phyloP scores from a whole-genome alignment of 2,797 vertebrate genomes.

The Novumbra hubbsi region DNA sequence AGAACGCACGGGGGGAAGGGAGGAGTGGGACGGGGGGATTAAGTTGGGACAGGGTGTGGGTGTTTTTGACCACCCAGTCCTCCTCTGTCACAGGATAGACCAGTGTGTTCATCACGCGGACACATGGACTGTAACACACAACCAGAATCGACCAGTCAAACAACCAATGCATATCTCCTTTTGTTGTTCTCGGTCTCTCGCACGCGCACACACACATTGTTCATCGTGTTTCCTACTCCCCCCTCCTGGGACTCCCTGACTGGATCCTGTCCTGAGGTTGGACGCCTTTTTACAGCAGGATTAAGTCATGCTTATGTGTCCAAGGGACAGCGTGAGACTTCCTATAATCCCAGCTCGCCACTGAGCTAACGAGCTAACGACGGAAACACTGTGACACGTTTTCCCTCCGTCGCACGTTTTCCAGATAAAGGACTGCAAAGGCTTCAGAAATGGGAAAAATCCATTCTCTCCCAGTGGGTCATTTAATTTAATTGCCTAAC shows the following conservation, averaged over 20 bases:
- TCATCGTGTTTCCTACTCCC: not conserved
- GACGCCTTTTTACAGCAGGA: conserved; percentile 22
- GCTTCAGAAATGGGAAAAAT: conserved; percentile 20
- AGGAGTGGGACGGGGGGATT: conserved; percentile 4
- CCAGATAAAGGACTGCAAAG: conserved; percentile 13
- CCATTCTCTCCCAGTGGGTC: conserved; percentile 10
- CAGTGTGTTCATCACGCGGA: not conserved
- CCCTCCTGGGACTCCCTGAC: conserved; percentile 10
- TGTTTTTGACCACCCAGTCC: conserved; percentile 6
- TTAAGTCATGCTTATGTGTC: conserved; percentile 44
- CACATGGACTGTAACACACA: not conserved
- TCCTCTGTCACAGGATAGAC: not conserved
- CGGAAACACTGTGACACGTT: conserved; percentile 32
- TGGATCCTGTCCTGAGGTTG: conserved; percentile 21
- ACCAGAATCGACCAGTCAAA: not conserved
- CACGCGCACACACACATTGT: not conserved
- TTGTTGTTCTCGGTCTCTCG: not conserved
- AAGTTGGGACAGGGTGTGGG: conserved; percentile 13
- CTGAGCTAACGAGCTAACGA: conserved; percentile 26
- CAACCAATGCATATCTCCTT: not conserved
- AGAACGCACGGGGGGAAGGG: not conserved
- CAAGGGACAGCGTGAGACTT: conserved; percentile 39
- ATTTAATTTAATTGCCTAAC: not conserved
- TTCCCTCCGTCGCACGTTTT: conserved; percentile 6
- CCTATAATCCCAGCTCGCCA: conserved; percentile 14